A percentile compares a stretch with the other conserved stretches of the same genome.
These are phyloP conservation scores for Oikopleura dioica DNA, from an alignment of 23 tunicate species.

Conservation along the genomic window DNA sequence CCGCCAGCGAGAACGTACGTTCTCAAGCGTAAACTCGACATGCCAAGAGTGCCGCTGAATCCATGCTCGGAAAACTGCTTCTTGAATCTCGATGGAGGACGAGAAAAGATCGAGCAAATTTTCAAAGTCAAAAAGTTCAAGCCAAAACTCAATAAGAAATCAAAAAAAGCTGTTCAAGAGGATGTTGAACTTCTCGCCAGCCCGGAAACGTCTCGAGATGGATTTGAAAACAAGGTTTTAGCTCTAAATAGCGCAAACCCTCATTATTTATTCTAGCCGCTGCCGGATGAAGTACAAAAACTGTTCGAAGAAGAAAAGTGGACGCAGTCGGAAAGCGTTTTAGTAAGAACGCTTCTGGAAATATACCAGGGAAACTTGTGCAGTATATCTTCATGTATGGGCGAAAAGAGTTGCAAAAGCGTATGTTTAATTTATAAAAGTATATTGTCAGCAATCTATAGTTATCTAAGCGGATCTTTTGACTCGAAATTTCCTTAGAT, in stretches of 20 bases:
- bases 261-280: too few relatives aligned
- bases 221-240: background rate
- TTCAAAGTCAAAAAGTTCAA: conserved; percentile 8
- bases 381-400: background rate
- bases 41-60: background rate
- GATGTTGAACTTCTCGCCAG: background rate
- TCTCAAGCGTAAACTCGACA: background rate
- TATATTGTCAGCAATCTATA: too few relatives aligned
- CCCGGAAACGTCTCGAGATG: background rate
- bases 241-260: too few relatives aligned
- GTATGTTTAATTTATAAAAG: too few relatives aligned
- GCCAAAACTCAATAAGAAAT: background rate
- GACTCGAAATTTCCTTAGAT: background rate
- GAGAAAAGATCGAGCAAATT: conserved; percentile 17
- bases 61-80: conserved; percentile 38
- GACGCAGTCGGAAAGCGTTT: background rate
- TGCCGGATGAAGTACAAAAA: background rate
- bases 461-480: too few relatives aligned
- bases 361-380: background rate
- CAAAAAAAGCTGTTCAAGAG: background rate
- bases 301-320: background rate
- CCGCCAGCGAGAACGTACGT: conserved; percentile 14
- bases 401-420: background rate
- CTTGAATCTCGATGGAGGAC: conserved; percentile 37
- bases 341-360: background rate